Base-by-base conservation (phyloP, 2,888 invertebrate species). In the Beris chalybata region DNA sequence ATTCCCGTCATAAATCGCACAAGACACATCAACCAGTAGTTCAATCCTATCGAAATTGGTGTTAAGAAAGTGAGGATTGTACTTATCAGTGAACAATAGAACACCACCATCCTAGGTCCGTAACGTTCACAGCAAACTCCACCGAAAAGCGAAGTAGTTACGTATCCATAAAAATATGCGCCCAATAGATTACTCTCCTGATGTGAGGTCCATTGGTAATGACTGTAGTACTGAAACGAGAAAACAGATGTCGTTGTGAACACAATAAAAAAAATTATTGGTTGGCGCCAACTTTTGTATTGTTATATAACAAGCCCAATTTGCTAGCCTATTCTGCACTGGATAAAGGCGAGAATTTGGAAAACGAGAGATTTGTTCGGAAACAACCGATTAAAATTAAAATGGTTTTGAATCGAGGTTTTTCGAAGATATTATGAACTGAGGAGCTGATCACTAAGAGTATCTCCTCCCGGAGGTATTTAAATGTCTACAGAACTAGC, bases 151-250 rank as follows among this genome's bases (percentile, higher is more conserved):
- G 85, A 86, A 11, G 85, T 84, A 52, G 86, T 68, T 0, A 84
- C 84, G 70, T 86, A 86, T 47, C 85, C 85, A 85, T 86, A 87
- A 74, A 86, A 87, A 72, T 86, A 87, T 0, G 86, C 80, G 1
- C 86, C 86, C 9, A 87, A 76, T 44, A 87, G 83, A 47, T 83
- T 73, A 3, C 85, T 85, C 75, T 87, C 86, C 64, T 84, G 81
- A 32, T 83, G 81, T 2, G 80, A 74, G 12, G 82, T 81, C 87
- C 87, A 87, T 57, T 75, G 72, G 69, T 78, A 80, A 15, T 77
- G 74, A 1, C 59, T 66, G 4, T 77, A 78, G 67, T 75, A 76
- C 80, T 80, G 67, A 63, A 76, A 22, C 22, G 22, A 22, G 22
- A 22, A 22, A 22, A 74, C 67, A 57, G 38, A 38, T 38, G 5